Percentiles rank a stretch among this genome's conserved stretches.
phyloP scores from a whole-genome alignment of 1,140 invertebrate genomes.

The Temnothorax longispinosus region DNA sequence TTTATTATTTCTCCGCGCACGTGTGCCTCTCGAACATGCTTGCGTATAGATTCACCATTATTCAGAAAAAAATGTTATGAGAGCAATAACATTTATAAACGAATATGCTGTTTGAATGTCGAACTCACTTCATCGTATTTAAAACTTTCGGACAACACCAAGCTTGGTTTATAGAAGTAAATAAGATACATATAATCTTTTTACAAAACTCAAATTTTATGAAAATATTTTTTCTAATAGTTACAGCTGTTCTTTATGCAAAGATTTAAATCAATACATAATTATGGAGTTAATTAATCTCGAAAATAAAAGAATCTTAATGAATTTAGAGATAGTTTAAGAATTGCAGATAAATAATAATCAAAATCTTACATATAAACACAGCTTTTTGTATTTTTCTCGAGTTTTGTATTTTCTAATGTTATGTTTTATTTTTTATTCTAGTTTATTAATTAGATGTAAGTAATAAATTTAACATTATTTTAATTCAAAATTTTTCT shows the following conservation, averaged over 20 bases:
- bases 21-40: slow-evolving; percentile 2
- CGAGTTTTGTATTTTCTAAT: not conserved
- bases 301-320: not conserved
- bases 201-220: not conserved
- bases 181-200: not conserved
- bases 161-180: not conserved
- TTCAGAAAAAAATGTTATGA: slow-evolving; percentile 1
- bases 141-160: not conserved
- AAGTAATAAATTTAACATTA: not conserved
- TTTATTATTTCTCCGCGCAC: not conserved
- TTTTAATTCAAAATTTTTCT: slow-evolving; percentile 8
- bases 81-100: slow-evolving; percentile 45
- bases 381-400: not conserved
- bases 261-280: not conserved
- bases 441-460: not conserved
- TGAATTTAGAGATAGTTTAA: not conserved
- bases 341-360: not conserved
- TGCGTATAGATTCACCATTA: not conserved
- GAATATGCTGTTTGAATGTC: not conserved
- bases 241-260: not conserved
- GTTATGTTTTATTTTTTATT: not conserved
- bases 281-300: not conserved
- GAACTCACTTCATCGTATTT: not conserved
- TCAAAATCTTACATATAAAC: not conserved
- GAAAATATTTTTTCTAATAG: not conserved